Conservation (phyloP, 1,140 invertebrate genomes). For the Leptinotarsa lineolata region DNA sequence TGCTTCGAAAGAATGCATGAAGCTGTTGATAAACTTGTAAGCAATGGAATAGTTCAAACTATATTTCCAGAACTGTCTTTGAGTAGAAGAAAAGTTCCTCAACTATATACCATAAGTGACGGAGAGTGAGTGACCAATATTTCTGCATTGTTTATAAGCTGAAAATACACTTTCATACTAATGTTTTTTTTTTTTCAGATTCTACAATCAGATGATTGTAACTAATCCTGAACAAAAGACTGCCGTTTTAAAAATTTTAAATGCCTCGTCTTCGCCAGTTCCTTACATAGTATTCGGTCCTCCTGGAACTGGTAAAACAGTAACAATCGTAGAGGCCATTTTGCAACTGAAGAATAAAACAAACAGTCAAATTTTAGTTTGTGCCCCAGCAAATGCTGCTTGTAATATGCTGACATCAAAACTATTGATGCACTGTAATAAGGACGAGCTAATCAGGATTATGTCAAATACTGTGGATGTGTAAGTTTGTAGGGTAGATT, state of each 20-base stretch:
- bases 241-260: conserved; percentile 79
- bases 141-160: not conserved
- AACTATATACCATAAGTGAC: not conserved
- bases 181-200: conserved; percentile 24
- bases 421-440: conserved; percentile 47
- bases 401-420: conserved; percentile 70
- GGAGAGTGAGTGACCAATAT: conserved; percentile 31
- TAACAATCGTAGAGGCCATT: conserved; percentile 86
- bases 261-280: conserved; percentile 70
- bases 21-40: conserved; percentile 37
- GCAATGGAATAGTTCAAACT: conserved; percentile 20
- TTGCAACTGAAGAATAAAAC: conserved; percentile 64
- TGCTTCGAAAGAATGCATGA: conserved; percentile 45
- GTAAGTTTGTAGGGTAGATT: conserved; percentile 30
- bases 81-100: not conserved
- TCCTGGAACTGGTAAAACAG: conserved; percentile 95
- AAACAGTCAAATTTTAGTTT: conserved; percentile 63
- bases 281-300: conserved; percentile 94
- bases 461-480: conserved; percentile 43
- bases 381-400: conserved; percentile 75
- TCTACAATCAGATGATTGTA: conserved; percentile 73
- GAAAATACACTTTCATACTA: not conserved
- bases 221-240: conserved; percentile 75
- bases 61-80: conserved; percentile 37
- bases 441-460: conserved; percentile 39